Conservation (phyloP, 1,140 invertebrate genomes). For the Doryteuthis pealeii region DNA sequence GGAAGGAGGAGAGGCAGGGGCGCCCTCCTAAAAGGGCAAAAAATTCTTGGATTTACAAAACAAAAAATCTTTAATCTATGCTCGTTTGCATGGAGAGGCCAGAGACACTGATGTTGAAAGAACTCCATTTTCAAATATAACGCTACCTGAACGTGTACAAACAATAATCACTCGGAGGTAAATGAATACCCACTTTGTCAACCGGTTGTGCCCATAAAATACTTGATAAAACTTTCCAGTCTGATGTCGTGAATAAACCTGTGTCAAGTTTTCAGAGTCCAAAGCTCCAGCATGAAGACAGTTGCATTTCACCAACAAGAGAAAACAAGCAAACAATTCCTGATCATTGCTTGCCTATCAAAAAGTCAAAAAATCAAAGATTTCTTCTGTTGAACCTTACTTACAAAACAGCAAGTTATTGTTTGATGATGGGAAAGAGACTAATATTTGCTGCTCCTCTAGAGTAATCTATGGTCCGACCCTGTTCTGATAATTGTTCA, state of each 20-base stretch:
- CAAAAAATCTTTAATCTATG: constrained; percentile 32
- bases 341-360: background rate
- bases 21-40: constrained; percentile 36
- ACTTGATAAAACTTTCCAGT: background rate
- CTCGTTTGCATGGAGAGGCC: constrained; percentile 18
- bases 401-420: background rate
- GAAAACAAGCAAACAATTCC: background rate
- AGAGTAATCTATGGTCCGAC: background rate
- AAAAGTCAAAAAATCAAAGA: background rate
- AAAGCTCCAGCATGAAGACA: background rate
- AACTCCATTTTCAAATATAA: background rate
- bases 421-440: background rate
- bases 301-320: background rate
- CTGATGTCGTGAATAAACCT: background rate
- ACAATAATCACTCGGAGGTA: background rate
- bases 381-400: background rate
- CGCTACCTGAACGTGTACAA: background rate
- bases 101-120: constrained; percentile 5
- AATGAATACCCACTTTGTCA: constrained; percentile 5
- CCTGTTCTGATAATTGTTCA: background rate
- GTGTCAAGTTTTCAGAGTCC: background rate
- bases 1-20: constrained; percentile 38
- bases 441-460: background rate
- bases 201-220: constrained; percentile 1
- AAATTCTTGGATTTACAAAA: constrained; percentile 27